Conservation (phyloP, 1,140 invertebrate genomes). For the Delia radicum region DNA sequence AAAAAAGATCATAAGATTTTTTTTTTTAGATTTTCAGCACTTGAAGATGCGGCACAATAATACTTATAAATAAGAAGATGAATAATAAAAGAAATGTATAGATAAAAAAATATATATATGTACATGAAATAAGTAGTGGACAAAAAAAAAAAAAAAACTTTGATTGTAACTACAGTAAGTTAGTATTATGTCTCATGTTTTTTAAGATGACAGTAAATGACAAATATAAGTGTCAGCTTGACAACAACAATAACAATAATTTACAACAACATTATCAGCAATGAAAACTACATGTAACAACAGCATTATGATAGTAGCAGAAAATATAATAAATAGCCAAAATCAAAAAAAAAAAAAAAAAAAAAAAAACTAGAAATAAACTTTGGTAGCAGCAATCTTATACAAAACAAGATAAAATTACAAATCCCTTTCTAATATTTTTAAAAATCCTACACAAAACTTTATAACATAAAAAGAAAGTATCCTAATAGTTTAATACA, state of each 20-base stretch:
- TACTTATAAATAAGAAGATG: neutral
- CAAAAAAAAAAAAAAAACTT: neutral
- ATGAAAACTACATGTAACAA: neutral
- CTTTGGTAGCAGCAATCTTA: neutral
- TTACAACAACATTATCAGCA: slow-evolving; percentile 16
- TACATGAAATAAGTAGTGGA: too few relatives aligned
- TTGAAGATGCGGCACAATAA: neutral
- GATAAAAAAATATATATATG: neutral
- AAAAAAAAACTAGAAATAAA: neutral
- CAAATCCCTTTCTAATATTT: too few relatives aligned
- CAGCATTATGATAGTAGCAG: too few relatives aligned
- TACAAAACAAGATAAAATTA: too few relatives aligned
- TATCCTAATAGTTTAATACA: too few relatives aligned
- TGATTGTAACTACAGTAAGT: neutral
- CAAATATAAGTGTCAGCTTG: slow-evolving; percentile 21
- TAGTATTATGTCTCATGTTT: neutral
- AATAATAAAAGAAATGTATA: neutral
- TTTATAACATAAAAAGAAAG: too few relatives aligned
- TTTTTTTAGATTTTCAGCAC: neutral
- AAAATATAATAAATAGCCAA: neutral
- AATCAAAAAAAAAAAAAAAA: neutral
- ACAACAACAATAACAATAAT: slow-evolving; percentile 18
- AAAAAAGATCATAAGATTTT: neutral
- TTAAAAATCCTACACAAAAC: too few relatives aligned
- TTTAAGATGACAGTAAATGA: slow-evolving; percentile 18